These are phyloP conservation scores for Ophion ellenae DNA, from an alignment of 2,888 invertebrate genomes.

Conservation along the genomic window DNA sequence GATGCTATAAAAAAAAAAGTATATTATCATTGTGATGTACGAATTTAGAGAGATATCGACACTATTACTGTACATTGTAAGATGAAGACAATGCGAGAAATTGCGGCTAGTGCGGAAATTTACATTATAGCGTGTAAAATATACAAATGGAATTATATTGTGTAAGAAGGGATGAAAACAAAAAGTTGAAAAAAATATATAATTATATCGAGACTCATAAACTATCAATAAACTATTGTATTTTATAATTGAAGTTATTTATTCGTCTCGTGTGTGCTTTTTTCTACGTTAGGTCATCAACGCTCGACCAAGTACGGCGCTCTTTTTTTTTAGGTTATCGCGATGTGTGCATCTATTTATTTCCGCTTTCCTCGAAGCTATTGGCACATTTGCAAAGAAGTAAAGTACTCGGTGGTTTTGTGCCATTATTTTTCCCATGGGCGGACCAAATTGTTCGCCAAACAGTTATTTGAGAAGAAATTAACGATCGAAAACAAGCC, in stretches of 20 bases:
- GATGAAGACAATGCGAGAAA: slow-evolving; percentile 67
- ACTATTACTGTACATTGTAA: slow-evolving; percentile 67
- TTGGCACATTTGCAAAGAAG: no score
- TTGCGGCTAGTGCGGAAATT: slow-evolving; percentile 55
- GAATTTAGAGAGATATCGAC: slow-evolving; percentile 62
- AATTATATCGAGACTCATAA: slow-evolving; percentile 70
- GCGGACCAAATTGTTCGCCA: no score
- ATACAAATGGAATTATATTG: slow-evolving; percentile 66
- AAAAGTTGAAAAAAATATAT: slow-evolving; percentile 61
- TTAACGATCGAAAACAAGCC: no score
- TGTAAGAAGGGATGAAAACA: slow-evolving; percentile 62
- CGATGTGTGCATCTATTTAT: no score
- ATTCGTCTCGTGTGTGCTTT: neutral
- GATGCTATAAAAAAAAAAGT: slow-evolving; percentile 10
- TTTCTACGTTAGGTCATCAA: neutral
- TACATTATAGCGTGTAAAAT: slow-evolving; percentile 45
- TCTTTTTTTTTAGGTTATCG: no score
- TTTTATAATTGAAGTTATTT: slow-evolving; percentile 76
- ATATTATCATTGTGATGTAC: slow-evolving; percentile 61
- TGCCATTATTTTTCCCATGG: no score
- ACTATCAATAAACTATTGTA: slow-evolving; percentile 79
- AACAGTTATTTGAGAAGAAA: no score
- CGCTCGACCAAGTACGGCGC: no score
- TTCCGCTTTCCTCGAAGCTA: no score
- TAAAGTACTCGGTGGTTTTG: no score